These are phyloP conservation scores for Hesperia comma DNA, from an alignment of 2,888 invertebrate species.

Conservation along the genomic window DNA sequence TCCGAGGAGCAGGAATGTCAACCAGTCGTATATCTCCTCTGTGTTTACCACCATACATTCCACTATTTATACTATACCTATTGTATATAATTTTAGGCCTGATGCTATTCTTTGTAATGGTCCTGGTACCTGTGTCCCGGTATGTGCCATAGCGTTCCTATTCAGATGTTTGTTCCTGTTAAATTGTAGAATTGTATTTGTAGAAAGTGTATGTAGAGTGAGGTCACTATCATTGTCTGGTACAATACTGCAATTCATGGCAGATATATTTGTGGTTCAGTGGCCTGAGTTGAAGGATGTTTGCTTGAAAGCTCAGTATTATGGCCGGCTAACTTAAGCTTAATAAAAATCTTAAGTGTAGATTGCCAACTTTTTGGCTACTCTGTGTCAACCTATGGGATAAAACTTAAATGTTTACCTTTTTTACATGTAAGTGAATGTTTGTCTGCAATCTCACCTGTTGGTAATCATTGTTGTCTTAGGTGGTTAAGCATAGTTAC, in stretches of 20 bases:
- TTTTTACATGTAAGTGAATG: too few species aligned
- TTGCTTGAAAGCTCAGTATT: constrained; percentile 88
- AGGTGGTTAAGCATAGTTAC: too few species aligned
- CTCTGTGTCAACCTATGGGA: too few species aligned
- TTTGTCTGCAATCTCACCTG: too few species aligned
- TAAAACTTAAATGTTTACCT: too few species aligned
- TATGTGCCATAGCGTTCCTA: constrained; percentile 91
- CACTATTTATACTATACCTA: constrained; percentile 86
- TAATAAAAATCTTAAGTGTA: too few species aligned
- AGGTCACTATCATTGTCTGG: constrained; percentile 94
- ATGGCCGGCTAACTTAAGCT: constrained; percentile 88
- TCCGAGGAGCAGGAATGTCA: constrained; percentile 93
- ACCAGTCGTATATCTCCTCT: constrained; percentile 92
- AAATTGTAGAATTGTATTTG: constrained; percentile 91
- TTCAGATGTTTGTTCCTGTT: constrained; percentile 87
- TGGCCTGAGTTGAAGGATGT: constrained; percentile 91
- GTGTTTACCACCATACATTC: constrained; percentile 91
- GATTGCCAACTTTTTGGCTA: too few species aligned
- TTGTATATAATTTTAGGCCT: constrained; percentile 88
- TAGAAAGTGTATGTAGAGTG: constrained; percentile 98
- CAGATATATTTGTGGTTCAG: constrained; percentile 95
- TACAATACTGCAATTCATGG: constrained; percentile 91
- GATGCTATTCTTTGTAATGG: constrained; percentile 96
- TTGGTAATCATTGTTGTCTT: too few species aligned
- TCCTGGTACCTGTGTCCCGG: constrained; percentile 97